Evolutionary conservation across 2,113 vertebrate species (phyloP).

Genomic region (Carassius carassius): DNA sequence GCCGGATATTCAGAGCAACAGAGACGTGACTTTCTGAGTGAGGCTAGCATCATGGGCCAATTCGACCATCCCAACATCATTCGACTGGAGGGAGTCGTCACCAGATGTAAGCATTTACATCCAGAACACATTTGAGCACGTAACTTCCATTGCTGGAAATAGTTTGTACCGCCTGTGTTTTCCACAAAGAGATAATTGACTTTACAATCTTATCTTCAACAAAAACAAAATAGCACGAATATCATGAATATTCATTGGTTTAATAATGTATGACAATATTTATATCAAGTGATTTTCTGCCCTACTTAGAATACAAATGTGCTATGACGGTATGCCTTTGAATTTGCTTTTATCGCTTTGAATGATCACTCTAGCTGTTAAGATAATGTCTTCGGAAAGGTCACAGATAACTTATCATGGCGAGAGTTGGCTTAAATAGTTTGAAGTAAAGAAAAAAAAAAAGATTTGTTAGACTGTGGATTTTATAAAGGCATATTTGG

Average conservation of each 20-base stretch:
- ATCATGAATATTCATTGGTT: slow-evolving; percentile 39
- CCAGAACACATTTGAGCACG: too few species aligned
- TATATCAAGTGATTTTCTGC: slow-evolving; percentile 33
- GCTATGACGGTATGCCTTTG: background rate
- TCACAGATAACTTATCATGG: background rate
- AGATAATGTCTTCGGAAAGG: slow-evolving; percentile 22
- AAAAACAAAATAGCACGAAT: slow-evolving; percentile 34
- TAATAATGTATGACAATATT: slow-evolving; percentile 32
- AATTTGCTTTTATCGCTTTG: background rate
- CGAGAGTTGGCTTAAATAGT: background rate
- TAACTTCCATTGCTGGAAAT: background rate
- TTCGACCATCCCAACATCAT: slow-evolving; percentile 80
- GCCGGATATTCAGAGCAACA: slow-evolving; percentile 78
- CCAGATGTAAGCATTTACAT: slow-evolving; percentile 70
- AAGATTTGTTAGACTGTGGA: background rate
- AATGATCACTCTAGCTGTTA: slow-evolving; percentile 10
- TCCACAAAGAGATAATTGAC: slow-evolving; percentile 4
- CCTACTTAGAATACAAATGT: slow-evolving; percentile 45
- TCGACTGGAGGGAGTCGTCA: slow-evolving; percentile 77
- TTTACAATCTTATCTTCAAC: slow-evolving; percentile 7
- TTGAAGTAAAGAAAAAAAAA: background rate
- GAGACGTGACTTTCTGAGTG: slow-evolving; percentile 76
- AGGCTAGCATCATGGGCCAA: slow-evolving; percentile 80
- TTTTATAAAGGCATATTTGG: slow-evolving; percentile 11
- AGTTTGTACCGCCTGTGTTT: slow-evolving; percentile 12